A percentile compares a stretch with the other conserved stretches of the same genome.
Conservation (phyloP, 2,888 invertebrate genomes). For the Syritta pipiens region DNA sequence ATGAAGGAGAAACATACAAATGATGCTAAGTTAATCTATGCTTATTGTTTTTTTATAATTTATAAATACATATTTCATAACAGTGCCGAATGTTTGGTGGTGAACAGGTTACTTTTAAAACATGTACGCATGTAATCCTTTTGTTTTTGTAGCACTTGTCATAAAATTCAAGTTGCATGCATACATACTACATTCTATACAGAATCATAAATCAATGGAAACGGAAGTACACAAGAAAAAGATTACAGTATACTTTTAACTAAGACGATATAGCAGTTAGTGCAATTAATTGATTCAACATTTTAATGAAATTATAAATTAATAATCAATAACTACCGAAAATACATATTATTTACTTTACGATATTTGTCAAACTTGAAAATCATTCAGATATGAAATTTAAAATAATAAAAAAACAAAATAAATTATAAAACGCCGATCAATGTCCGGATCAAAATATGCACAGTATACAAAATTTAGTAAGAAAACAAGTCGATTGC, state of each 20-base stretch:
- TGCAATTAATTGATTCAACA: constrained; percentile 47
- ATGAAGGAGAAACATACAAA: too few species aligned
- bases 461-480: constrained; percentile 64
- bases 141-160: not conserved
- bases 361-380: constrained; percentile 32
- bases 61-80: constrained; percentile 32
- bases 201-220: constrained; percentile 28
- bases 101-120: not conserved
- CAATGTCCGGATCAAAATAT: constrained; percentile 61
- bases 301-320: constrained; percentile 41
- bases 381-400: constrained; percentile 41
- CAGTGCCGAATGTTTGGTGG: constrained; percentile 7
- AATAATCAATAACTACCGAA: constrained; percentile 38
- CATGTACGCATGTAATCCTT: not conserved
- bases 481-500: constrained; percentile 18
- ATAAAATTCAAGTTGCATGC: too few species aligned
- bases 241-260: constrained; percentile 30
- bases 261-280: too few species aligned
- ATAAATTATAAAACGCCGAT: constrained; percentile 41
- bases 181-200: too few species aligned
- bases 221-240: constrained; percentile 18
- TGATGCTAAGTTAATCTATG: constrained; percentile 25
- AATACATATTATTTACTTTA: constrained; percentile 53
- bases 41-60: constrained; percentile 39
- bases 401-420: constrained; percentile 16